Percentiles rank a stretch among this genome's conserved stretches.
phyloP scores from a whole-genome alignment of 2,113 vertebrate species.

The Scartelaos histophorus region DNA sequence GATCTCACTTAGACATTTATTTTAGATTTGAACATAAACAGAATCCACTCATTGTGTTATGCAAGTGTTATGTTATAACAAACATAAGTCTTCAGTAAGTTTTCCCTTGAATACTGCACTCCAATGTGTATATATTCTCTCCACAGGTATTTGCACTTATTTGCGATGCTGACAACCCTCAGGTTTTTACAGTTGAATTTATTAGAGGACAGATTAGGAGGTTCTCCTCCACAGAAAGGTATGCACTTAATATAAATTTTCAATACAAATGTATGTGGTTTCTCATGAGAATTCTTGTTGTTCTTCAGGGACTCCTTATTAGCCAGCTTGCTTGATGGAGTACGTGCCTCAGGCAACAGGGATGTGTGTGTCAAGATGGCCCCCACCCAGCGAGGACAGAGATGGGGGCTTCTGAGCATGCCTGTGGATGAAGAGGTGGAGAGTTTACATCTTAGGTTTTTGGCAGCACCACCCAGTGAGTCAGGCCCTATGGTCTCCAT shows the following conservation, averaged over 20 bases:
- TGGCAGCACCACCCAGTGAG: constrained; percentile 94
- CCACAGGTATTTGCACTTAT: constrained; percentile 94
- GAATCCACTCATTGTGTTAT: neutral
- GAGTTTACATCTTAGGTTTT: constrained; percentile 94
- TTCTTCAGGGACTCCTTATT: constrained; percentile 89
- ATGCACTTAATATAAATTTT: constrained; percentile 16
- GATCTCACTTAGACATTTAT: neutral
- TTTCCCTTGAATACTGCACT: neutral
- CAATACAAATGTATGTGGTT: neutral
- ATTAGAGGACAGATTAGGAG: constrained; percentile 95
- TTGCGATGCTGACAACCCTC: constrained; percentile 93
- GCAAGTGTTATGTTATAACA: neutral
- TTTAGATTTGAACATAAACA: neutral
- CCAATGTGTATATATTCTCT: neutral
- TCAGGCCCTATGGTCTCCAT: neutral
- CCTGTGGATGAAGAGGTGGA: constrained; percentile 99
- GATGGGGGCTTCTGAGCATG: constrained; percentile 96
- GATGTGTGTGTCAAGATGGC: constrained; percentile 99
- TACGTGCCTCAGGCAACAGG: constrained; percentile 95
- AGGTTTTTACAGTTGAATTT: constrained; percentile 96
- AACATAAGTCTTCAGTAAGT: neutral
- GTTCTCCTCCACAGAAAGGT: constrained; percentile 98
- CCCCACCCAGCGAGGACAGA: constrained; percentile 89
- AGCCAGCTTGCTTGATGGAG: constrained; percentile 95
- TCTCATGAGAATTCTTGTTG: constrained; percentile 4